A percentile compares a stretch with the other conserved stretches of the same genome.
phyloP scores from a whole-genome alignment of 1,140 invertebrate species.

The Eurytemora carolleeae region DNA sequence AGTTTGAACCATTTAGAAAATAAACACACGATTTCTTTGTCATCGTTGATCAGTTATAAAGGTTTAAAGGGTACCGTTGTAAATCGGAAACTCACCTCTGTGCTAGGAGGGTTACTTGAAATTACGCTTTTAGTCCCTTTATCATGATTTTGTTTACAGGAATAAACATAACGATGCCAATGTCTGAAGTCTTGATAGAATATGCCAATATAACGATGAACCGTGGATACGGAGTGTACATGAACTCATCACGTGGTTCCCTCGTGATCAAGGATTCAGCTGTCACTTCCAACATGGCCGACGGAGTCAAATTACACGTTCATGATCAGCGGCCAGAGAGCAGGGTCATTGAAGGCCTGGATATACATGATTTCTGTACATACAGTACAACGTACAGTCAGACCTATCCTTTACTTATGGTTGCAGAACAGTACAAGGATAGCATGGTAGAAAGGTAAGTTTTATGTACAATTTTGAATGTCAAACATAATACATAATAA shows the following conservation, averaged over 20 bases:
- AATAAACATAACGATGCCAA: constrained; percentile 9
- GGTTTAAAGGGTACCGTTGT: no score
- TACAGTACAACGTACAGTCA: constrained; percentile 54
- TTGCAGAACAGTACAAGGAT: constrained; percentile 19
- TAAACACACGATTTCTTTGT: constrained; percentile 4
- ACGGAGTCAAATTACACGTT: constrained; percentile 63
- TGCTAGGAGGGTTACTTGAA: no score
- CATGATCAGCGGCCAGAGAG: constrained; percentile 43
- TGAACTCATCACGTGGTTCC: constrained; percentile 62
- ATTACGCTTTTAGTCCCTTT: no score
- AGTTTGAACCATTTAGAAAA: constrained; percentile 30
- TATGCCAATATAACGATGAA: constrained; percentile 9
- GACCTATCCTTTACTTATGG: constrained; percentile 41
- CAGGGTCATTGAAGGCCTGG: constrained; percentile 44
- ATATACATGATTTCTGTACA: constrained; percentile 52
- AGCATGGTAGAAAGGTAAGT: constrained; percentile 14
- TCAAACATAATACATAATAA: no score
- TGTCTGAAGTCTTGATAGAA: neutral
- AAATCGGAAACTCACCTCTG: no score
- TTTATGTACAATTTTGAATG: no score
- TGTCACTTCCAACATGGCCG: constrained; percentile 55
- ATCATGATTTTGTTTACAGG: constrained; percentile 8
- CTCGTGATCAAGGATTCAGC: constrained; percentile 40
- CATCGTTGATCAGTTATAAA: constrained; percentile 11
- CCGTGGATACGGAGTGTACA: constrained; percentile 60